A percentile compares a stretch with the other conserved stretches of the same genome.
Conservation (phyloP, 2,888 invertebrate genomes). For the Dolichomitus sp. region DNA sequence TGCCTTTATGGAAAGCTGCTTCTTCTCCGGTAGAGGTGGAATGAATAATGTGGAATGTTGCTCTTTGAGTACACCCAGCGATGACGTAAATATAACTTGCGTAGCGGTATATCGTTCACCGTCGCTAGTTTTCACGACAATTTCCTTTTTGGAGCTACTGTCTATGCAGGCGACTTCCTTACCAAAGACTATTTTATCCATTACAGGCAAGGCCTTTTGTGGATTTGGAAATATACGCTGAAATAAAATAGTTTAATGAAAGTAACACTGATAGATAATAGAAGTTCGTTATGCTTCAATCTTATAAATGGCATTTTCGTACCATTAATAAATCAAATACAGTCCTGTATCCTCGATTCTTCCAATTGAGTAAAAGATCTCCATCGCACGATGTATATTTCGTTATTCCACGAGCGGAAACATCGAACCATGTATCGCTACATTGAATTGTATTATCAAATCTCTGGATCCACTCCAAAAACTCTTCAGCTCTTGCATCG, state of each 20-base stretch:
- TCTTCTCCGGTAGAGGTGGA: constrained; percentile 88
- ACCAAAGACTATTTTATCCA: constrained; percentile 86
- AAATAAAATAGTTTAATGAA: constrained; percentile 63
- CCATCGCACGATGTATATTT: constrained; percentile 91
- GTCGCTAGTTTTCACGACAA: constrained; percentile 88
- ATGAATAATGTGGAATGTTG: constrained; percentile 88
- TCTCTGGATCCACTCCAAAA: constrained; percentile 89
- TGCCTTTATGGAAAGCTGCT: constrained; percentile 88
- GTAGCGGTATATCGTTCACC: constrained; percentile 88
- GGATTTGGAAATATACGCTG: constrained; percentile 87
- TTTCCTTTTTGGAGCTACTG: constrained; percentile 86
- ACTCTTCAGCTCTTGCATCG: constrained; percentile 84
- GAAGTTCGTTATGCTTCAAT: not conserved
- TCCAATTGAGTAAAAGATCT: constrained; percentile 91
- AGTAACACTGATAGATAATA: not conserved
- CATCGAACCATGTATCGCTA: constrained; percentile 89
- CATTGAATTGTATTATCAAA: constrained; percentile 88
- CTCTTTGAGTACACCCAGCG: constrained; percentile 91
- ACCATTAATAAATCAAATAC: constrained; percentile 91
- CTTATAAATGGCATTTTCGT: constrained; percentile 69
- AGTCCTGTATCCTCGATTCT: constrained; percentile 90
- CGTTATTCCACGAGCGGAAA: constrained; percentile 89
- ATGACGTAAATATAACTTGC: constrained; percentile 90
- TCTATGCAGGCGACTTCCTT: constrained; percentile 88
- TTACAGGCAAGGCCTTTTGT: constrained; percentile 85